These are phyloP conservation scores for Halotydeus destructor DNA, from an alignment of 1,140 invertebrate species.

Conservation along the genomic window DNA sequence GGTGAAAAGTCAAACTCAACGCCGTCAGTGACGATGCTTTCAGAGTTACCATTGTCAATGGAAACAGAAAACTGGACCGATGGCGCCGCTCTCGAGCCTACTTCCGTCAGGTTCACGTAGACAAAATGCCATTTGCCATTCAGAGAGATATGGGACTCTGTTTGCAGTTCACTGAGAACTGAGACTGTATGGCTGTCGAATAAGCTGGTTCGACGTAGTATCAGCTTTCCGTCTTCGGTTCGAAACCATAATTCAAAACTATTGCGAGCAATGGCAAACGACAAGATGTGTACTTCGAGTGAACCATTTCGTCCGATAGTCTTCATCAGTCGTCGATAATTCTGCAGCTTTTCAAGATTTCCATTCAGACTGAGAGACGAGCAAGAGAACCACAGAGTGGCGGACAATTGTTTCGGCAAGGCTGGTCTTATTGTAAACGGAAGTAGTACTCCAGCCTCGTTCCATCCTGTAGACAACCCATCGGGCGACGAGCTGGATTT, in stretches of 20 bases:
- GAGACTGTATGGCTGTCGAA: too few relatives aligned
- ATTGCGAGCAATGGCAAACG: constrained; percentile 2
- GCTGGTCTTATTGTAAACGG: background rate
- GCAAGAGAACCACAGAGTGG: constrained; percentile 4
- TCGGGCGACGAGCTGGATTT: background rate
- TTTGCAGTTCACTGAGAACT: too few relatives aligned
- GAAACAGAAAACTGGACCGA: too few relatives aligned
- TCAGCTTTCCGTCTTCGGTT: background rate
- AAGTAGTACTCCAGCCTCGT: background rate
- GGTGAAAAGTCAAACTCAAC: too few relatives aligned
- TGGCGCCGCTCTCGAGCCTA: too few relatives aligned
- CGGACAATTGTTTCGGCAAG: background rate
- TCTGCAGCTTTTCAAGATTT: background rate
- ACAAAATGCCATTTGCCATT: too few relatives aligned
- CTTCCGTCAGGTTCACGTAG: too few relatives aligned
- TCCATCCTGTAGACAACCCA: background rate
- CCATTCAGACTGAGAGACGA: background rate
- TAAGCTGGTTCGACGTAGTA: background rate
- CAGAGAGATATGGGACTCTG: too few relatives aligned
- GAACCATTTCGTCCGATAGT: background rate
- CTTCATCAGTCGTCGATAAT: background rate
- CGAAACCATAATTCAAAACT: constrained; percentile 11
- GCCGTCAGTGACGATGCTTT: too few relatives aligned
- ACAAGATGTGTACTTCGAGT: constrained; percentile 7
- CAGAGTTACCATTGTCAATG: too few relatives aligned